Evolutionary conservation across 2,797 vertebrate genomes (phyloP), one percentile per base, ranked within the genome.

Genomic region (Crax fasciolata): DNA sequence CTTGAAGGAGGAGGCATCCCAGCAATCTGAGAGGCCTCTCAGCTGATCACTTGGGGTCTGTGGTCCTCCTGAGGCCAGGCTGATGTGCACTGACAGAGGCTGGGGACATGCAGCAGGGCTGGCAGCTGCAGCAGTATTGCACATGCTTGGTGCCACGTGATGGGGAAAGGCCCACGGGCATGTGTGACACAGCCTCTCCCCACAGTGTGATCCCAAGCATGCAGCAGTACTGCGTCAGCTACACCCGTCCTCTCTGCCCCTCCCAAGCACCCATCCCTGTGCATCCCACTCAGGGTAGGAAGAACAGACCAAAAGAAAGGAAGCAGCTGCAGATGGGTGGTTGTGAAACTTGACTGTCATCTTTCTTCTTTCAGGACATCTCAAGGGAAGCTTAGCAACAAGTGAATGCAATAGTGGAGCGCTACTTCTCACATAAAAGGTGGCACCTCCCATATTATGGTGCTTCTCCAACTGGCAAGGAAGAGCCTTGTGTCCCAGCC

Each of bases 391-490:
- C 48, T 65, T 48, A 88, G 63, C 30, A 55, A 57, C 20, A 52
- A 11, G 4, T 2, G 25, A 72, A 44, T 0, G 1, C 57, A 75
- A 10, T 8, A 61, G 48, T 15, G 0, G 0, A 84, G 44, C 8
- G 39, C 44, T 80, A 38, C 54, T 49, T 59, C 66, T 68, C 78
- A 48, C 14, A 12, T 52, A 76, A 35, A 84, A 68, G 74, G 78
- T 0, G 0, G 67, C 57, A 75, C 59, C 74, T 93, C 73, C 66
- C 52, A 19, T 11, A 10, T 57, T 71, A 59, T 0, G 0, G 82
- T 57, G 63, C 39, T 79, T 49, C 59, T 63, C 51, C 55, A 54
- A 71, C 52, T 39, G 35, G 57, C 39, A 55, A 68, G 62, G 48
- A 79, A 72, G 25, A 88, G n/a, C 17, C 71, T 49, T 1, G 9